Conservation (phyloP, 2,888 invertebrate species). For the Oxycera nigricornis region DNA sequence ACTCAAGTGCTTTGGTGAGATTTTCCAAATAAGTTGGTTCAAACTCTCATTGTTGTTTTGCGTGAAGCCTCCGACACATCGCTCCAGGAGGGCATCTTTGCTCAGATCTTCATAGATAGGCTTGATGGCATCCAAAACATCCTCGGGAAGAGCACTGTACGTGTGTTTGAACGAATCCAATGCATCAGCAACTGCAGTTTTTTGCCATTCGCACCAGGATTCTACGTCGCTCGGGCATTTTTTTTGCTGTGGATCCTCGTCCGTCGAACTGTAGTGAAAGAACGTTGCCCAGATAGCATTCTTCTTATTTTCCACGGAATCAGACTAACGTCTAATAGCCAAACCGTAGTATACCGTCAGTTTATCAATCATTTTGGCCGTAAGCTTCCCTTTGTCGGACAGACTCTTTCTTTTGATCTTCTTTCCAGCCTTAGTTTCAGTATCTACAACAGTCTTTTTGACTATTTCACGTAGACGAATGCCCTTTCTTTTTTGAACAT, state of each 20-base stretch:
- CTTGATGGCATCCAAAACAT: slow-evolving; percentile 26
- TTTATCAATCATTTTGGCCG: slow-evolving; percentile 32
- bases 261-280: slow-evolving; percentile 35
- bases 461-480: slow-evolving; percentile 42
- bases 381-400: neutral
- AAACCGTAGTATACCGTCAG: slow-evolving; percentile 44
- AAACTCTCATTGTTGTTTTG: slow-evolving; percentile 22
- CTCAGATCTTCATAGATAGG: slow-evolving; percentile 22
- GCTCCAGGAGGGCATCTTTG: neutral
- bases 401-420: neutral
- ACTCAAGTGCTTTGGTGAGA: slow-evolving; percentile 48
- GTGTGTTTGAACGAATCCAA: neutral
- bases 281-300: slow-evolving; percentile 32
- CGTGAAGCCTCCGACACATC: slow-evolving; percentile 18
- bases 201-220: slow-evolving; percentile 32
- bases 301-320: slow-evolving; percentile 42
- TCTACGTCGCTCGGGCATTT: slow-evolving; percentile 28
- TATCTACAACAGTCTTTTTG: slow-evolving; percentile 40
- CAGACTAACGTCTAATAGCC: slow-evolving; percentile 38
- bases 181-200: neutral
- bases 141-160: neutral
- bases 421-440: slow-evolving; percentile 26
- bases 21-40: slow-evolving; percentile 47
- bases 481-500: slow-evolving; percentile 49
- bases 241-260: slow-evolving; percentile 30